Base-by-base conservation (phyloP, 2,888 invertebrate species). In the Lepidochitona cinerea region DNA sequence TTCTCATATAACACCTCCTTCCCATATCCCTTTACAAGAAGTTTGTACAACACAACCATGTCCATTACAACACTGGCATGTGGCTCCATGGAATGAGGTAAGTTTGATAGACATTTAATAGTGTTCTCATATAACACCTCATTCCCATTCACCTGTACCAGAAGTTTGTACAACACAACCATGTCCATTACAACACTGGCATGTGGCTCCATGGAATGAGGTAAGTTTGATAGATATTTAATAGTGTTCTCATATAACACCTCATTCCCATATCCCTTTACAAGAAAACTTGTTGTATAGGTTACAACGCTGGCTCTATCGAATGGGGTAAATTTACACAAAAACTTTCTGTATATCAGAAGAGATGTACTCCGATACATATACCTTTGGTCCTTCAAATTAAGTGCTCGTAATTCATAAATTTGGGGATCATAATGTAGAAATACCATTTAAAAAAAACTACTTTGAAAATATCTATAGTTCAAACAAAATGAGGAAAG, bases 31-130 rank as follows among this genome's bases (percentile, higher is more conserved):
- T 9, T 41, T 83, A 33, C 52, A 71, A 26, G 79, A 82, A 59
- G 33, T 59, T 0, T 84, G 84, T 78, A 68, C 73, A 1, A 32
- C 73, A 0, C 32, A 64, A 37, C 53, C 73, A 9, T 84, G 84
- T 74, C 77, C 73, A 0, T 67, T 14, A 12, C 65, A 65, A 2
- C 64, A 76, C 7, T 84, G 84, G 84, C 79, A 83, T 41, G 71
- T 81, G 6, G 82, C 83, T 14, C 81, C 83, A 5, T 83, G 82
- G 82, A 80, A 83, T 49, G 53, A 77, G 77, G 84, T 84, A 72
- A 72, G 75, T 70, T n/a, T 9, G 14, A 9, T 9, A 18, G 9
- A 41, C 41, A 41, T 41, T 18, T 41, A 9, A 41, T 9, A 9
- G 18, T 54, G 54, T 7, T n/a, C 54, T 23, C 9, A 54, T 6